These are phyloP conservation scores for Nephrotoma appendiculata DNA, from an alignment of 2,888 invertebrate species.

Conservation along the genomic window DNA sequence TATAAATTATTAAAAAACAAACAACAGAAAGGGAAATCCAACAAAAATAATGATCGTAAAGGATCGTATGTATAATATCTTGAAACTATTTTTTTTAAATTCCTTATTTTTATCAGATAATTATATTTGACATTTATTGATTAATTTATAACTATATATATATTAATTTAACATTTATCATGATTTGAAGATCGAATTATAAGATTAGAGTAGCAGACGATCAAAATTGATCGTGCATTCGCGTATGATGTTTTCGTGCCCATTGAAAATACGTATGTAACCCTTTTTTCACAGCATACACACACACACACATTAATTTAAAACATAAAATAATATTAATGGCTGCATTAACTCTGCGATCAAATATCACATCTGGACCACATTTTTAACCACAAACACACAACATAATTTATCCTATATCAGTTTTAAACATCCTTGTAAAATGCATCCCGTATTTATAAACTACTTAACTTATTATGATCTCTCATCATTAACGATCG, in stretches of 20 bases:
- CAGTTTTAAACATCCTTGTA: neutral
- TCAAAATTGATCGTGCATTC: neutral
- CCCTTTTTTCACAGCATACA: too few relatives aligned
- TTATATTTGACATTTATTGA: neutral
- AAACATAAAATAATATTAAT: neutral
- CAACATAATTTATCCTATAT: too few relatives aligned
- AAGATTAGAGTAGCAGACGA: neutral
- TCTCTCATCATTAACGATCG: neutral
- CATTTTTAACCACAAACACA: neutral
- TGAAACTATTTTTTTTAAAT: neutral
- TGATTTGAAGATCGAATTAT: neutral
- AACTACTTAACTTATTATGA: neutral
- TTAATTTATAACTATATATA: neutral
- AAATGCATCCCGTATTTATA: neutral
- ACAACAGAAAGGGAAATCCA: neutral
- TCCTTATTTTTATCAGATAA: neutral
- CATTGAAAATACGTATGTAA: neutral
- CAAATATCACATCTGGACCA: neutral
- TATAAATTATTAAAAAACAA: neutral
- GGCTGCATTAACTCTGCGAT: neutral
- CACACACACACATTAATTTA: neutral
- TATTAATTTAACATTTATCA: neutral
- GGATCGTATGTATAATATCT: neutral
- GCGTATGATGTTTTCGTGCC: neutral
- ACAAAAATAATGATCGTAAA: neutral